Base-by-base conservation (phyloP, 2,797 vertebrate genomes). In the Ambastaia sidthimunki region DNA sequence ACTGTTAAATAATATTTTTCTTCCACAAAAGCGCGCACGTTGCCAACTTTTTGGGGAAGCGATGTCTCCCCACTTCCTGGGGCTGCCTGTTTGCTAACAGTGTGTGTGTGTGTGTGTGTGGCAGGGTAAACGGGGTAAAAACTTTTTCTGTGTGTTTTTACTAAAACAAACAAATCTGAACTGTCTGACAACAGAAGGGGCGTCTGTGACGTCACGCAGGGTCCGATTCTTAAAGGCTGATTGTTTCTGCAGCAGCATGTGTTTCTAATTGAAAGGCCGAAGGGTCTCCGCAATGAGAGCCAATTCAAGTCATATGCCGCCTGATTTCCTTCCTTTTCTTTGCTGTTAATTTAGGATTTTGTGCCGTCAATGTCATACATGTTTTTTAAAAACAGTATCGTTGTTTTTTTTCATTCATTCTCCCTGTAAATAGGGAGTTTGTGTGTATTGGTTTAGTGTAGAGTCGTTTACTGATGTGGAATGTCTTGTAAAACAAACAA, bases 241-340 rank as follows among this genome's bases (percentile, higher is more conserved):
- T 34, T 55, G 54, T 55, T 55, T 19, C 54, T 55, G 54, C 2
- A 11, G 28, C 13, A 74, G 60, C 77, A 67, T 80, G 82, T 80
- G 78, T 48, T 80, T 71, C 52, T 60, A 72, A 80, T 83, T 67
- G 54, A 80, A 76, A 73, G 78, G 77, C 70, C 73, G 67, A 16
- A 25, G 41, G 73, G 31, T 52, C 48, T 78, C 4, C 23, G 60
- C 62, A 50, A 12, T 54, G 13, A 15, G 31, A 55, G 44, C 13
- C 31, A 76, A 59, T 59, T 28, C 65, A 72, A 65, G 52, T 57
- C 77, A 50, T 60, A 25, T 65, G 76, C 21, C 19, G 68, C 48
- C 44, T 44, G 37, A 12, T 41, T 63, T 31, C 10, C 47, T 65
- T 34, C n/a, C 10, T 25, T n/a, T 65, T 34, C 21, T 16, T 48